Evolutionary conservation across 2,797 vertebrate genomes (phyloP).

Genomic region (Epinephelus malabaricus): DNA sequence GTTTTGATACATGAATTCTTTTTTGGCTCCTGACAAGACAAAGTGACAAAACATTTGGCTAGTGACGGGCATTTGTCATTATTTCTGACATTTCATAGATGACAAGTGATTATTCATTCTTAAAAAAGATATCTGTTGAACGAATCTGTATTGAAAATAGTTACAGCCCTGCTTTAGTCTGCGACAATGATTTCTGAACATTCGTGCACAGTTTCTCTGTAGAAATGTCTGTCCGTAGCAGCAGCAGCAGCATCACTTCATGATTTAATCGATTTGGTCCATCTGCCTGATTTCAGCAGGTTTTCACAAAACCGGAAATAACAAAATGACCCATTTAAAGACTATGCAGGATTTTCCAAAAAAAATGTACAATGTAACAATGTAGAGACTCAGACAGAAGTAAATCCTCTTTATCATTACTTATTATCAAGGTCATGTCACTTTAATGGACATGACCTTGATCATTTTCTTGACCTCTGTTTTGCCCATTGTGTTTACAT

Average conservation of each 20-base stretch:
- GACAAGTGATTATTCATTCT: conserved; percentile 30
- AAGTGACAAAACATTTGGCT: conserved; percentile 45
- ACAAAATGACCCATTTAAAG: neutral
- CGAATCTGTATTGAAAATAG: conserved; percentile 26
- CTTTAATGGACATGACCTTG: too few species aligned
- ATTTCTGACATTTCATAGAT: conserved; percentile 36
- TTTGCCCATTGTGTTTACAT: too few species aligned
- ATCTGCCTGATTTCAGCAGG: neutral
- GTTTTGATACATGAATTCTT: conserved; percentile 28
- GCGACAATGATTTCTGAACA: neutral
- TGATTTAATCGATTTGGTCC: neutral
- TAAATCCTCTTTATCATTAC: too few species aligned
- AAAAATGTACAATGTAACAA: too few species aligned
- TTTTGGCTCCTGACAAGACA: conserved; percentile 46
- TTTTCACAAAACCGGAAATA: neutral
- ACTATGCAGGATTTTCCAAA: neutral
- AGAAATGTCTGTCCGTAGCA: conserved; percentile 3
- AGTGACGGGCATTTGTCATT: conserved; percentile 39
- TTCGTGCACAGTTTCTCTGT: neutral
- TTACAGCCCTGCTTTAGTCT: neutral
- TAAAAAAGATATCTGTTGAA: conserved; percentile 18
- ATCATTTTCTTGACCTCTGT: too few species aligned
- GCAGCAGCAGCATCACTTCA: conserved; percentile 6
- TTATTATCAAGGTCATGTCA: too few species aligned
- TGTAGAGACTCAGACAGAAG: too few species aligned